phyloP scores from a whole-genome alignment of 2,113 vertebrate genomes.

The Pachypanchax playfairii region DNA sequence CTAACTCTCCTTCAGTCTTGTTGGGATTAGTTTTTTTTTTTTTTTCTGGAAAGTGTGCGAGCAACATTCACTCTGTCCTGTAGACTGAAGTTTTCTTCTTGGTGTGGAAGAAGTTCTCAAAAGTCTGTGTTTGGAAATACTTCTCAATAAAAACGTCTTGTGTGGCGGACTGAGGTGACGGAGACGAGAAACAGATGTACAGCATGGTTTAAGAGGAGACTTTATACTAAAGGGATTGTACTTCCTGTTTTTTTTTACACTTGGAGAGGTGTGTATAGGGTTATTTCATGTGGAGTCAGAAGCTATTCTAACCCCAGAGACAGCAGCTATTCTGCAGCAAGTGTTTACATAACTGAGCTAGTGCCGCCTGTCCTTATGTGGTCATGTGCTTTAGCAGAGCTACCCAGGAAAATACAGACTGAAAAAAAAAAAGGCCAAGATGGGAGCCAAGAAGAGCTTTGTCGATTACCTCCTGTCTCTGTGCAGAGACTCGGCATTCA shows the following conservation, averaged over 20 bases:
- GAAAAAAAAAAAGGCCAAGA: constrained; percentile 38
- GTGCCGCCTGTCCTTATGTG: constrained; percentile 80
- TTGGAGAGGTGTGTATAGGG: constrained; percentile 22
- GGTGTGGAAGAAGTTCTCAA: constrained; percentile 18
- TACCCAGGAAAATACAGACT: constrained; percentile 57
- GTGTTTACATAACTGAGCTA: constrained; percentile 76
- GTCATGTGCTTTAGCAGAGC: constrained; percentile 70
- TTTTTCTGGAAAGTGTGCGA: too few species aligned
- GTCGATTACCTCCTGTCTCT: not conserved
- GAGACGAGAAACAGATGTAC: constrained; percentile 43
- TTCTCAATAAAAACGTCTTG: constrained; percentile 28
- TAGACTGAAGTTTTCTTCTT: constrained; percentile 7
- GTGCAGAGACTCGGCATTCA: constrained; percentile 2
- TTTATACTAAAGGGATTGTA: constrained; percentile 37
- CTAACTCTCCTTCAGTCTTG: constrained; percentile 31
- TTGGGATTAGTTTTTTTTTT: too few species aligned
- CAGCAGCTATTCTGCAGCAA: constrained; percentile 59
- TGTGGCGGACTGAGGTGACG: constrained; percentile 28
- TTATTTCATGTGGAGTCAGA: constrained; percentile 45
- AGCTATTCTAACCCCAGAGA: not conserved
- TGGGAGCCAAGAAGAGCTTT: constrained; percentile 49
- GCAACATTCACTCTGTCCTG: too few species aligned
- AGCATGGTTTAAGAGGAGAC: not conserved
- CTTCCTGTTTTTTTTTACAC: constrained; percentile 21
- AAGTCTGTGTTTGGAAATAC: constrained; percentile 32